A percentile compares a stretch with the other conserved stretches of the same genome.
phyloP scores from a whole-genome alignment of 2,888 invertebrate genomes.

The Nezara viridula region DNA sequence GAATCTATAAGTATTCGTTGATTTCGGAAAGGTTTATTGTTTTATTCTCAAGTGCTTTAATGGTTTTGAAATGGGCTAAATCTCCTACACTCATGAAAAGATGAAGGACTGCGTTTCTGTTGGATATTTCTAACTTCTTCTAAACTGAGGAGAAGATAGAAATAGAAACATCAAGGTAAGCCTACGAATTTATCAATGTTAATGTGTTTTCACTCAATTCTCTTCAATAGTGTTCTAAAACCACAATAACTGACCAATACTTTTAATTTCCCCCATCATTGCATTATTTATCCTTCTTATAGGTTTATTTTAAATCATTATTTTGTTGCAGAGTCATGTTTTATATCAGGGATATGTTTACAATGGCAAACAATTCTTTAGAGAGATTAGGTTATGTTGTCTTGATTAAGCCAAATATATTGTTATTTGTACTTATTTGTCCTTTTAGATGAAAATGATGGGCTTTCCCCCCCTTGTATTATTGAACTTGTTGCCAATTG shows the following conservation, averaged over 20 bases:
- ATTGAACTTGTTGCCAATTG: conserved; percentile 32
- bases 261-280: background rate
- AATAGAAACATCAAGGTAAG: conserved; percentile 9
- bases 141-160: conserved; percentile 28
- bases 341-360: background rate
- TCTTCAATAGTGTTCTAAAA: background rate
- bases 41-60: background rate
- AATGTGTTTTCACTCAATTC: background rate
- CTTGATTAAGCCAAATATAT: background rate
- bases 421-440: background rate
- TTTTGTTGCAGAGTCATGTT: background rate
- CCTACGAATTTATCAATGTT: background rate
- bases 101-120: background rate
- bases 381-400: conserved; percentile 17
- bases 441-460: background rate
- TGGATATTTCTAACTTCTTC: conserved; percentile 28
- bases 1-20: background rate
- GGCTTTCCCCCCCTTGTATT: background rate
- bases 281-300: background rate
- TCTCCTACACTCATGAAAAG: background rate
- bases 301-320: background rate
- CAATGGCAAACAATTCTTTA: background rate
- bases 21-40: background rate
- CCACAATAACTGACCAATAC: background rate
- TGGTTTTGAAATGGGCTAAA: background rate